Percentiles rank a stretch among this genome's conserved stretches.
phyloP scores from a whole-genome alignment of 1,140 invertebrate genomes.

The Melanaphis sacchari region DNA sequence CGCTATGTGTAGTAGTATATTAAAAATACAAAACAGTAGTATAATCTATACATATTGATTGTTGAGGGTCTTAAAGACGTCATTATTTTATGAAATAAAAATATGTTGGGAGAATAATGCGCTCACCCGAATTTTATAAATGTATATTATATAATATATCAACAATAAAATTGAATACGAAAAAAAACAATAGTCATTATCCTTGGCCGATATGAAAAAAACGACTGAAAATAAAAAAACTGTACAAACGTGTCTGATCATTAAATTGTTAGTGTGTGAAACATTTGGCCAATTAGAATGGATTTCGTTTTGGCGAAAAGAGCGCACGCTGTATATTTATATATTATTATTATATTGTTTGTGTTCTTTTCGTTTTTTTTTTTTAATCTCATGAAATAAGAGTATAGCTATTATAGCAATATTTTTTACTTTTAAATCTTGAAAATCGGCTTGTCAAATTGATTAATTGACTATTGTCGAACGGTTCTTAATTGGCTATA shows the following conservation, averaged over 20 bases:
- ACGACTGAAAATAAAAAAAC: neutral
- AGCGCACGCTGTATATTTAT: neutral
- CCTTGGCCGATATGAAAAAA: neutral
- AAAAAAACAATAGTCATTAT: conserved; percentile 3
- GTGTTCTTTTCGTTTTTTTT: neutral
- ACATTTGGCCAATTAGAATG: conserved; percentile 32
- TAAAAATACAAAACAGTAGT: too few relatives aligned
- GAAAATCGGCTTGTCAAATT: conserved; percentile 29
- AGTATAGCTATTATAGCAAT: neutral
- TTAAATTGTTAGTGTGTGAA: conserved; percentile 30
- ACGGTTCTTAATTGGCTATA: conserved; percentile 12
- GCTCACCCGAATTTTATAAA: neutral
- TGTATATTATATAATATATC: neutral
- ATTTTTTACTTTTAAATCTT: conserved; percentile 12
- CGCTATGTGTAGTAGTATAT: too few relatives aligned
- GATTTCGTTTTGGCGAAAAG: conserved; percentile 5
- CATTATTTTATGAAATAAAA: neutral
- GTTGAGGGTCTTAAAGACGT: neutral
- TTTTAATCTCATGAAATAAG: neutral
- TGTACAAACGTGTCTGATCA: neutral
- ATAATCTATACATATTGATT: neutral
- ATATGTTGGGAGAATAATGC: neutral
- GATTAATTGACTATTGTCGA: conserved; percentile 25
- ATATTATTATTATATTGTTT: conserved; percentile 9
- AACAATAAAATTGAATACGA: neutral